phyloP scores from a whole-genome alignment of 2,113 vertebrate species.

The Macrotus californicus region DNA sequence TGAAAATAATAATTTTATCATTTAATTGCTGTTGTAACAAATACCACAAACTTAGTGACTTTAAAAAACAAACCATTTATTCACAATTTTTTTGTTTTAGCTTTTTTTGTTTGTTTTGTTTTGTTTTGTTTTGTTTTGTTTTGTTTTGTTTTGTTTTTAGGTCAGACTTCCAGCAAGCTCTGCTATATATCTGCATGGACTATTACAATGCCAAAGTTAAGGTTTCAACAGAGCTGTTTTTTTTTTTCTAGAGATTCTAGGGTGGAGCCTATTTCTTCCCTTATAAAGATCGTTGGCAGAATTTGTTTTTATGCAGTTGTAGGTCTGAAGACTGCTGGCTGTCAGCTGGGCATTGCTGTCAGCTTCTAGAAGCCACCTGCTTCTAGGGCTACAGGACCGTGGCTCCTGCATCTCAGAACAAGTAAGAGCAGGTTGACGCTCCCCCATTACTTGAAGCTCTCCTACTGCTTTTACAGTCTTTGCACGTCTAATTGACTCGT shows the following conservation, averaged over 20 bases:
- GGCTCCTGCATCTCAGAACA: background rate
- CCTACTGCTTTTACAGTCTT: background rate
- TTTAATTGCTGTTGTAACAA: background rate
- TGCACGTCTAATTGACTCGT: background rate
- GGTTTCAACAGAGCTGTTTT: background rate
- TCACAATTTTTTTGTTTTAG: background rate
- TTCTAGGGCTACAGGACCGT: background rate
- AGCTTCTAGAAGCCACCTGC: background rate
- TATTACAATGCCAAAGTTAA: background rate
- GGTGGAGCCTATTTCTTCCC: background rate
- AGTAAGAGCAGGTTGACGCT: background rate
- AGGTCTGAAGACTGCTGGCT: background rate
- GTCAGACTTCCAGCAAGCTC: background rate
- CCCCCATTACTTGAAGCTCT: background rate
- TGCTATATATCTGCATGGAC: background rate
- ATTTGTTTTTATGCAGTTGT: background rate
- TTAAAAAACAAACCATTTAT: background rate
- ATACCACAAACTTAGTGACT: background rate
- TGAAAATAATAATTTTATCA: background rate
- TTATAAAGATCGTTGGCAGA: background rate
- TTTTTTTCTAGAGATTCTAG: background rate
- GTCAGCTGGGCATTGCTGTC: background rate
- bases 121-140: too few species aligned
- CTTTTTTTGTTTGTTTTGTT: too few species aligned
- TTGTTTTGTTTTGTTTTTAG: too few species aligned